Percentiles rank a stretch among this genome's conserved stretches.
These are phyloP conservation scores for Eidolon dupreanum DNA, from an alignment of 2,797 vertebrate species.

Conservation along the genomic window DNA sequence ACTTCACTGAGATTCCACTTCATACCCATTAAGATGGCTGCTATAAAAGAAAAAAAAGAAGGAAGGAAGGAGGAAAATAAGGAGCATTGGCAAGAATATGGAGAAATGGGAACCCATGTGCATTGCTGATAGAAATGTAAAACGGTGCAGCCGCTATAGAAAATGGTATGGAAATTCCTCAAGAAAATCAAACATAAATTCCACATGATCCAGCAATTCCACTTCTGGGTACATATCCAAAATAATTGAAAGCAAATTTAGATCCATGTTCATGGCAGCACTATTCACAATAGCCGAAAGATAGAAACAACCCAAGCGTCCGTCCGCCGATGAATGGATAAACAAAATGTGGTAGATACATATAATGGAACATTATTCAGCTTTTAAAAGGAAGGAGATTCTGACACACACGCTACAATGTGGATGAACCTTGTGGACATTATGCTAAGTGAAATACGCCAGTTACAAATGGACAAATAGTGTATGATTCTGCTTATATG, in stretches of 20 bases:
- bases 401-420: rapidly evolving
- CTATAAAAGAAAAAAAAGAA: neutral
- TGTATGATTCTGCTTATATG: rapidly evolving
- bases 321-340: rapidly evolving
- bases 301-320: neutral
- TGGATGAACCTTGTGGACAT: neutral
- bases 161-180: neutral
- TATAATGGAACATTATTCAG: too few species aligned
- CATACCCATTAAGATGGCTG: neutral
- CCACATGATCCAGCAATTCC: neutral
- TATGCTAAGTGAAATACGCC: neutral
- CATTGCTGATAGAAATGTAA: neutral
- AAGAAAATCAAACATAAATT: neutral
- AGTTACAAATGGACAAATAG: neutral
- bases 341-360: too few species aligned
- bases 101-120: neutral
- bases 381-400: neutral
- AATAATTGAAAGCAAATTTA: neutral
- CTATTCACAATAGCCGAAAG: neutral
- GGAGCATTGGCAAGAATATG: neutral
- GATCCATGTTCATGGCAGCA: neutral
- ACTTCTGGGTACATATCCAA: neutral
- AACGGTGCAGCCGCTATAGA: rapidly evolving
- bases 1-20: neutral
- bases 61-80: neutral